Evolutionary conservation across 2,888 invertebrate species (phyloP), one percentile per base, ranked within the genome.

Genomic region (Schrankia costaestrigalis): DNA sequence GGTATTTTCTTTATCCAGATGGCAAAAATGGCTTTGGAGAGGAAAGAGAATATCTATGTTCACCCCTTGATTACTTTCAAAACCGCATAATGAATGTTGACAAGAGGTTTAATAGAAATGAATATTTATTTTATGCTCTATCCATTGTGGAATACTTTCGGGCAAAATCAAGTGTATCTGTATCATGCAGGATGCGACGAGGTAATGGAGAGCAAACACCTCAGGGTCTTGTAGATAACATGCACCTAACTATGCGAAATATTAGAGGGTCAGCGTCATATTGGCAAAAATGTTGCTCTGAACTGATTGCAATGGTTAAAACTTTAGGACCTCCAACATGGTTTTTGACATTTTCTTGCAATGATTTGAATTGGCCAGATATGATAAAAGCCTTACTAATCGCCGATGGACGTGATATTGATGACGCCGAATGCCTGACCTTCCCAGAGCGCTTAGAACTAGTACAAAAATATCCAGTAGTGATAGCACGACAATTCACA

Each of bases 61-160:
- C 29, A 5, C 23, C 54, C 11, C n/a, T 11, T 50, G 54, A 55
- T 10, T 56, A 53, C 10, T 55, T 46, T 21, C 53, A 56, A 46
- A 26, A 5, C 1, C 33, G 54, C 9, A 9, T 58, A 30, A 55
- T 56, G 54, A 12, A 41, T 21, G 2, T 63, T 31, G 49, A 62
- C 11, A 49, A 28, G 1, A 19, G 54, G 5, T 58, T 61, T 10
- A 26, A 56, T 1, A 28, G 51, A 37, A 54, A 50, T 18, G 52
- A 58, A 3, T 57, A 67, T 40, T 46, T 68, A 11, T 71, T 70
- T 53, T 67, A 48, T 50, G 63, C 63, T 11, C 23, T 65, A 13
- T 65, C 63, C 0, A 26, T 57, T 17, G 50, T 60, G 8, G 56
- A 61, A 47, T 57, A 53, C 47, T 61, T 28, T 49, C 26, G 46